Evolutionary conservation across 2,888 invertebrate species (phyloP), one percentile per base, ranked within the genome.

Genomic region (Oeneis ivallda): DNA sequence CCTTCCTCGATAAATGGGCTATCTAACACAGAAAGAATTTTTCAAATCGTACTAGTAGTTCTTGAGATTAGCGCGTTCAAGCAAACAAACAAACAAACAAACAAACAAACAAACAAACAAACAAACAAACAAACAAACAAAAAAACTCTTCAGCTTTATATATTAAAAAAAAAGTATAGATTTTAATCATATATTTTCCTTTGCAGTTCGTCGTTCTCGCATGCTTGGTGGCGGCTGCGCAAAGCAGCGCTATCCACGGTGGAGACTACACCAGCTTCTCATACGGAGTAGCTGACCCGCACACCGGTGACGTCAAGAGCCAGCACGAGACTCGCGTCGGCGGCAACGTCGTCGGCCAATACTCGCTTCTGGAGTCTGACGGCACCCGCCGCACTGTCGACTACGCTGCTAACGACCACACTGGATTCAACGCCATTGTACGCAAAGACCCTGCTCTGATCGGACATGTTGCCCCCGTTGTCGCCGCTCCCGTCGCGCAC

Each of bases 351-450:
- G 93, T 93, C 67, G 89, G 89, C 68, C 89, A 90, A 72, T 90
- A 90, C 86, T 90, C 89, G 7, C 85, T 90, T 64, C 79, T 94
- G 86, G 81, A 93, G 73, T 92, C 94, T 34, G 94, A 94, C 77
- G 94, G 94, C 74, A 93, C 93, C 64, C 93, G 92, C 79, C 93
- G 94, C 71, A 94, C 93, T 39, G 94, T 94, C 0, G 94, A 94
- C 82, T 93, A 93, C 83, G 89, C 91, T 67, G 93, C 92, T 71
- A 92, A 92, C 70, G 87, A 89, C 34, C 83, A 92, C 77, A 87
- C 90, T 70, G 93, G 93, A 69, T 93, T 93, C 86, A 93, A 93
- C 85, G 93, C 93, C 15, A 80, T 93, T 63, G 93, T 93, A 39
- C 90, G 89, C 75, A 92, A 89, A 69, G 92, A 92, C 79, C 92